phyloP scores from a whole-genome alignment of 2,888 invertebrate genomes.

The Julus scanicus region DNA sequence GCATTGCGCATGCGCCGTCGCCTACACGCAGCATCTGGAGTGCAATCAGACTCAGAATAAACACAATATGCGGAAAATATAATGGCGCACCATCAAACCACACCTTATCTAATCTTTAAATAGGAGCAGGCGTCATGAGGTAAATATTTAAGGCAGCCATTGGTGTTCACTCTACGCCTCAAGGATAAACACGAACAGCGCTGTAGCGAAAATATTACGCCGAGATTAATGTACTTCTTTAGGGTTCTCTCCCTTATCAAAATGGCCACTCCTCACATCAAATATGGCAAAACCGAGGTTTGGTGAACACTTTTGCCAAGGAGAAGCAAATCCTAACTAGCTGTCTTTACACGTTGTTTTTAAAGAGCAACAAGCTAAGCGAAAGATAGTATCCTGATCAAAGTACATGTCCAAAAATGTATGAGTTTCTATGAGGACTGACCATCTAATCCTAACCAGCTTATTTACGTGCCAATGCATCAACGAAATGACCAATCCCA shows the following conservation, averaged over 20 bases:
- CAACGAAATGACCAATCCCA: no score
- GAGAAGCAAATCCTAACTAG: neutral
- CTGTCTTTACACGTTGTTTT: neutral
- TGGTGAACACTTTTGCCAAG: neutral
- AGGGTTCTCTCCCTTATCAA: neutral
- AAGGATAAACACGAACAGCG: conserved; percentile 17
- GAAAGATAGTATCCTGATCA: no score
- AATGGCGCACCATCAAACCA: conserved; percentile 42
- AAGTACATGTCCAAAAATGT: no score
- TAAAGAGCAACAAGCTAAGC: neutral
- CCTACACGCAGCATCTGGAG: conserved; percentile 39
- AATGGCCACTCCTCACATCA: neutral
- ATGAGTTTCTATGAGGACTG: neutral
- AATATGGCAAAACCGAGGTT: neutral
- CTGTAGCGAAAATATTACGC: neutral
- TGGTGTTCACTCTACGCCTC: conserved; percentile 21
- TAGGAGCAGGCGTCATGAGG: conserved; percentile 36
- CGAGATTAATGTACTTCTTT: conserved; percentile 9
- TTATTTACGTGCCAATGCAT: neutral
- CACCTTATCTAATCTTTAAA: conserved; percentile 42
- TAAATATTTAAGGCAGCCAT: conserved; percentile 42
- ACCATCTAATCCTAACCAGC: neutral
- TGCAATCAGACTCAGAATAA: conserved; percentile 16
- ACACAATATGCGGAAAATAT: conserved; percentile 42
- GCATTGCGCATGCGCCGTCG: neutral